phyloP scores from a whole-genome alignment of 2,113 vertebrate genomes.

The Bolborhynchus lineola region DNA sequence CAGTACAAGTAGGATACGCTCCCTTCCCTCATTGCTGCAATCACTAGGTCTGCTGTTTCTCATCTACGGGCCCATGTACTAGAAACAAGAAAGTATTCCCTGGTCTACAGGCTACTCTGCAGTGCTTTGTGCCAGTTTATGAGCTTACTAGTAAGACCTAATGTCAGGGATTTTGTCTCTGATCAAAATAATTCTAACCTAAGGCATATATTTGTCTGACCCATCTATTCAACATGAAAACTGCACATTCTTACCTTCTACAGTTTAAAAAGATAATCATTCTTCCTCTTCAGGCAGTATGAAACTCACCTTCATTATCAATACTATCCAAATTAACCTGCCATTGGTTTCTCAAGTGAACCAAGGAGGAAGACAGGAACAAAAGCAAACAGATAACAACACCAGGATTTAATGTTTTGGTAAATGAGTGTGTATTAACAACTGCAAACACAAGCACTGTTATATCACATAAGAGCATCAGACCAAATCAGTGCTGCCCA shows the following conservation, averaged over 20 bases:
- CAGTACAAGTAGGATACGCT: neutral
- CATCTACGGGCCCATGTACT: neutral
- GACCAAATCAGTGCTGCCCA: neutral
- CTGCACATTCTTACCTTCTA: neutral
- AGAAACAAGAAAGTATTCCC: neutral
- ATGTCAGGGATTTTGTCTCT: neutral
- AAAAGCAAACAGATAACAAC: neutral
- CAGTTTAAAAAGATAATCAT: neutral
- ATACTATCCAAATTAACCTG: neutral
- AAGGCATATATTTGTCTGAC: neutral
- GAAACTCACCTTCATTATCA: neutral
- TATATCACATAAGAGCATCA: neutral
- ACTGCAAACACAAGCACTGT: neutral
- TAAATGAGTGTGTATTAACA: fast-evolving
- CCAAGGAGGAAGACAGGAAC: neutral
- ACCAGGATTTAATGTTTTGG: neutral
- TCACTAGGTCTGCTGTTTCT: neutral
- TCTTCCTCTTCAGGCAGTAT: neutral
- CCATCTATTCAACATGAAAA: neutral
- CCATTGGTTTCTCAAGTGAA: neutral
- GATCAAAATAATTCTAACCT: neutral
- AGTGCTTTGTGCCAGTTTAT: neutral
- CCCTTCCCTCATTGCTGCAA: neutral
- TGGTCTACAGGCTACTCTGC: neutral
- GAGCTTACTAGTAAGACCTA: neutral